phyloP scores from a whole-genome alignment of 2,888 invertebrate species.

The Stratiomys singularior region DNA sequence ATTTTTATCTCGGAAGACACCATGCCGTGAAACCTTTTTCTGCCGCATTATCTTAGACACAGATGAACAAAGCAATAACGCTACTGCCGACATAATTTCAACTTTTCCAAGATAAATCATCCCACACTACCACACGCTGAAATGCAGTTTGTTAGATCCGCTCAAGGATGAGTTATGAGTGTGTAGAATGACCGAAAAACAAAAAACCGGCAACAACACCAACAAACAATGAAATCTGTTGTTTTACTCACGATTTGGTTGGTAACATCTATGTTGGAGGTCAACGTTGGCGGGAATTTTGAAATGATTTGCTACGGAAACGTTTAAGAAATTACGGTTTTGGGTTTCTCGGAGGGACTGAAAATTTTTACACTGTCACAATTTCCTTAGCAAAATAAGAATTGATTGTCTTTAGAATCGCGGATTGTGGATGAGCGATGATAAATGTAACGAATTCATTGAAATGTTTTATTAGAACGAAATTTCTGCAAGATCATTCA shows the following conservation, averaged over 20 bases:
- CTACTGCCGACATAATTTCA: slow-evolving; percentile 37
- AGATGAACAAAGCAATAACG: slow-evolving; percentile 27
- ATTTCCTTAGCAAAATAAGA: slow-evolving; percentile 1
- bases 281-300: slow-evolving; percentile 31
- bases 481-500: slow-evolving; percentile 6
- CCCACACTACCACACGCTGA: neutral
- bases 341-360: neutral
- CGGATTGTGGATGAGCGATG: neutral
- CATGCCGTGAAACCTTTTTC: slow-evolving; percentile 28
- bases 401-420: neutral
- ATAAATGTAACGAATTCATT: neutral
- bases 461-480: neutral
- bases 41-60: slow-evolving; percentile 14
- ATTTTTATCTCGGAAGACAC: slow-evolving; percentile 29
- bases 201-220: neutral
- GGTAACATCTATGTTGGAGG: slow-evolving; percentile 3
- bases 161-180: neutral
- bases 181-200: neutral
- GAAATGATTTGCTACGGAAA: neutral
- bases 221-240: slow-evolving; percentile 32
- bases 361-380: slow-evolving; percentile 22
- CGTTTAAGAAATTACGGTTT: neutral
- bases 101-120: neutral
- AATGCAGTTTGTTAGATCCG: too few relatives aligned
- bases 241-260: slow-evolving; percentile 36